These are phyloP conservation scores for Endomychus coccineus DNA, from an alignment of 2,888 invertebrate genomes.

Conservation along the genomic window DNA sequence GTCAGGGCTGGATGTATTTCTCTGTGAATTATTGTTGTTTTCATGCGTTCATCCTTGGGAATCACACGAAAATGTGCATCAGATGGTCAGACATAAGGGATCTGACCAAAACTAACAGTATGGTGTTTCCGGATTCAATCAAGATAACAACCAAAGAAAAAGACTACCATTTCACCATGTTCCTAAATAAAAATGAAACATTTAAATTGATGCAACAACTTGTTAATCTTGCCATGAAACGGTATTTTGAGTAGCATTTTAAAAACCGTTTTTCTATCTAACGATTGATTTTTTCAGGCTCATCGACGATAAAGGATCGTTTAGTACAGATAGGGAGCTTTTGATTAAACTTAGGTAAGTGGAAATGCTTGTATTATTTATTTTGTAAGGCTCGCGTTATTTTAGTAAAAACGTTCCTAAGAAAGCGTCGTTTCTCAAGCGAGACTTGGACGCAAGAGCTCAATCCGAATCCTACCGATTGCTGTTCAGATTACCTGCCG, in stretches of 20 bases:
- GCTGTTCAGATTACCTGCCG: conserved; percentile 75
- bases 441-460: conserved; percentile 90
- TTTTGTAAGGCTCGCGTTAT: conserved; percentile 12
- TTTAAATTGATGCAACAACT: conserved; percentile 90
- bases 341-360: conserved; percentile 67
- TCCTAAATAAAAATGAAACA: conserved; percentile 82
- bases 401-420: conserved; percentile 77
- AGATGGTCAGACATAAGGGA: conserved; percentile 87
- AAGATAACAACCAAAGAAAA: conserved; percentile 78
- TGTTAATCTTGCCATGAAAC: conserved; percentile 94
- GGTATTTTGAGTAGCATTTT: conserved; percentile 40
- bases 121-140: conserved; percentile 79
- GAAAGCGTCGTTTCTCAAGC: conserved; percentile 84
- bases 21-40: conserved; percentile 95
- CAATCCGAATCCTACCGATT: conserved; percentile 87
- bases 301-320: conserved; percentile 86
- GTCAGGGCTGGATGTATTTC: conserved; percentile 97
- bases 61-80: conserved; percentile 76
- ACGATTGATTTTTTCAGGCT: conserved; percentile 52
- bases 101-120: conserved; percentile 66
- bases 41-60: conserved; percentile 89
- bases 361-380: neutral
- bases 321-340: conserved; percentile 81
- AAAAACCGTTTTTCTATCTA: neutral
- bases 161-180: conserved; percentile 86